phyloP scores from a whole-genome alignment of 2,113 vertebrate species.

The Laticauda laticaudata region DNA sequence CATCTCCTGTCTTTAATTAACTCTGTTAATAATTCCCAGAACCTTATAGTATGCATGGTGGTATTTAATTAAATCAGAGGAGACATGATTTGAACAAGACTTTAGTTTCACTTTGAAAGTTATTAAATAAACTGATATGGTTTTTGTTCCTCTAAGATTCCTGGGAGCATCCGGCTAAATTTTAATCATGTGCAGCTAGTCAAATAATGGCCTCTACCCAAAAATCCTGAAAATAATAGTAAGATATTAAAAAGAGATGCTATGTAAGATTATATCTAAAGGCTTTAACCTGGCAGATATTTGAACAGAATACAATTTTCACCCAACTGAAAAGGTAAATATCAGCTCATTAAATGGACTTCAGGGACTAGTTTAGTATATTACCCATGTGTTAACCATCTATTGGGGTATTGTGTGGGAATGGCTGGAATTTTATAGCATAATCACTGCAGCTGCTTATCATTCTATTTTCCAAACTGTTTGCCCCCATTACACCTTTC shows the following conservation, averaged over 20 bases:
- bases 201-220: constrained; percentile 42
- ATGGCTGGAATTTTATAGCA: background rate
- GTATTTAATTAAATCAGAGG: constrained; percentile 63
- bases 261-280: background rate
- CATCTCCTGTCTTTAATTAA: constrained; percentile 65
- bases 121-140: constrained; percentile 65
- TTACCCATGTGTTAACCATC: background rate
- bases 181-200: constrained; percentile 48
- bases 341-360: background rate
- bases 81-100: constrained; percentile 67
- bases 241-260: constrained; percentile 36
- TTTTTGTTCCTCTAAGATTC: constrained; percentile 55
- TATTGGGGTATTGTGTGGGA: background rate
- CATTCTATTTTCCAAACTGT: background rate
- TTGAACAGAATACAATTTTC: constrained; percentile 22
- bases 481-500: background rate
- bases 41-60: constrained; percentile 61
- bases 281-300: constrained; percentile 17
- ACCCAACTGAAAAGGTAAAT: background rate
- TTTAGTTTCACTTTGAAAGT: constrained; percentile 69
- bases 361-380: background rate
- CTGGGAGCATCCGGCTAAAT: constrained; percentile 54
- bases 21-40: constrained; percentile 63
- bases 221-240: constrained; percentile 29
- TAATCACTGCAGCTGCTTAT: background rate